phyloP scores from a whole-genome alignment of 1,140 invertebrate species.

The Trachelipus rathkii region DNA sequence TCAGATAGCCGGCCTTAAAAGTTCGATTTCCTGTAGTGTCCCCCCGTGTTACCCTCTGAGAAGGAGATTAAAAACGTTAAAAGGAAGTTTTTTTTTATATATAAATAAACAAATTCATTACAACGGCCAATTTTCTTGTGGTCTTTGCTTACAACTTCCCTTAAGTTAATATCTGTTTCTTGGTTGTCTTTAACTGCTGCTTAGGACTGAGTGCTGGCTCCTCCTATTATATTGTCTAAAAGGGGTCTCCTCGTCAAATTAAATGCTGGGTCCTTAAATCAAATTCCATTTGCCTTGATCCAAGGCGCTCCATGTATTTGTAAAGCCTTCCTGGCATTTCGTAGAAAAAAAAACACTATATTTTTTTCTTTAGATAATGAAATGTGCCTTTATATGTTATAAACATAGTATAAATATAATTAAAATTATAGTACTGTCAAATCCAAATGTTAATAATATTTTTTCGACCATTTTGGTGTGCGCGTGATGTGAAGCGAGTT shows the following conservation, averaged over 20 bases:
- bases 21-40: too few species aligned
- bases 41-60: too few species aligned
- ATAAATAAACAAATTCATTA: neutral
- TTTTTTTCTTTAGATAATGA: too few species aligned
- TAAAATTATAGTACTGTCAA: too few species aligned
- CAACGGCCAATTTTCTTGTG: conserved; percentile 53
- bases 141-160: conserved; percentile 54
- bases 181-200: neutral
- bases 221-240: neutral
- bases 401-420: too few species aligned
- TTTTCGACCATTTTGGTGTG: too few species aligned
- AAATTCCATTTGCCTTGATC: conserved; percentile 13
- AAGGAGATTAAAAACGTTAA: too few species aligned
- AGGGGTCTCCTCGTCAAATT: conserved; percentile 18
- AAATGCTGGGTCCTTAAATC: conserved; percentile 19
- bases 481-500: too few species aligned
- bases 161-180: conserved; percentile 43
- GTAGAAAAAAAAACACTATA: neutral
- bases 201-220: conserved; percentile 4
- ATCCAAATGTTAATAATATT: too few species aligned
- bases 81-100: too few species aligned
- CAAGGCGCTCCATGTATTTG: conserved; percentile 30
- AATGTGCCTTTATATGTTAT: too few species aligned
- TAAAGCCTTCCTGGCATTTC: conserved; percentile 32
- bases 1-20: too few species aligned